A percentile compares a stretch with the other conserved stretches of the same genome.
Evolutionary conservation across 2,113 vertebrate genomes (phyloP).

Genomic region (Oryctolagus cuniculus): mOryCun1.1 NC_091449.1:53323001-53323500

Average conservation of each 20-base stretch:
- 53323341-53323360: too few relatives aligned
- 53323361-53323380: too few relatives aligned
- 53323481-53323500: too few relatives aligned
- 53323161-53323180: conserved; percentile 21
- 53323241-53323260: conserved; percentile 47
- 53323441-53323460: too few relatives aligned
- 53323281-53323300: conserved; percentile 82
- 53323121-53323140: conserved; percentile 68
- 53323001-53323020: not conserved
- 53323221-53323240: conserved; percentile 65
- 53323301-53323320: conserved; percentile 67
- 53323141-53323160: conserved; percentile 24
- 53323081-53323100: conserved; percentile 13
- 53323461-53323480: too few relatives aligned
- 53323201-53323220: not conserved
- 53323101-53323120: not conserved
- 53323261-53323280: conserved; percentile 68
- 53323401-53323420: too few relatives aligned
- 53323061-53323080: not conserved
- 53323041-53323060: not conserved
- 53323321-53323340: too few relatives aligned
- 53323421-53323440: too few relatives aligned
- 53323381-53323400: too few relatives aligned
- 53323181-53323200: conserved; percentile 37
- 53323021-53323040: too few relatives aligned